phyloP scores from a whole-genome alignment of 2,113 vertebrate species.

The Oenanthe melanoleuca region DNA sequence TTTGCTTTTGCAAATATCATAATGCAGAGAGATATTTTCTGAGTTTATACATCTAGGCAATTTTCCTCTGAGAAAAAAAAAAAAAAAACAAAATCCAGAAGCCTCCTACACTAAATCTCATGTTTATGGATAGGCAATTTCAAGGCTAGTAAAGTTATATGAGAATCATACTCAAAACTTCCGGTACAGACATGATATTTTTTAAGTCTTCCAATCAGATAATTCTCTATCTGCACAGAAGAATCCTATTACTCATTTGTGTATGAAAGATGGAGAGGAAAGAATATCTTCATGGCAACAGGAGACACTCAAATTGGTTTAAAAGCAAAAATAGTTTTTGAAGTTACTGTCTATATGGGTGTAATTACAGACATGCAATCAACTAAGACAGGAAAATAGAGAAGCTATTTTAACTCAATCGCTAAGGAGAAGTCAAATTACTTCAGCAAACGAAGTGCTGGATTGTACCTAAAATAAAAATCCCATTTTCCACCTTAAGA shows the following conservation, averaged over 20 bases:
- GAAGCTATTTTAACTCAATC: conserved; percentile 60
- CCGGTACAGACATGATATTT: background rate
- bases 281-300: conserved; percentile 53
- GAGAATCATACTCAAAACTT: conserved; percentile 50
- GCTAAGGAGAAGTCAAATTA: conserved; percentile 55
- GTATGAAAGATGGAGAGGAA: conserved; percentile 2
- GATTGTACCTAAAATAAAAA: conserved; percentile 32
- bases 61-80: background rate
- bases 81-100: background rate
- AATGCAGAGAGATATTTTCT: conserved; percentile 39
- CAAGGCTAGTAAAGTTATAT: conserved; percentile 58
- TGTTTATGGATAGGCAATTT: conserved; percentile 61
- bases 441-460: conserved; percentile 32
- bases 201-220: conserved; percentile 11
- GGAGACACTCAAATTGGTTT: conserved; percentile 25
- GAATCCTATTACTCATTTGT: background rate
- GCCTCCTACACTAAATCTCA: conserved; percentile 58
- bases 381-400: conserved; percentile 51
- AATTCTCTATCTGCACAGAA: background rate
- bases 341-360: conserved; percentile 44
- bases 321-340: conserved; percentile 49
- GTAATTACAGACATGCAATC: conserved; percentile 58
- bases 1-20: conserved; percentile 39
- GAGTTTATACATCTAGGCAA: conserved; percentile 38
- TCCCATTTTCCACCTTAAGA: background rate